Conservation (phyloP, 1,140 invertebrate species). For the Ceratina japonica region DNA sequence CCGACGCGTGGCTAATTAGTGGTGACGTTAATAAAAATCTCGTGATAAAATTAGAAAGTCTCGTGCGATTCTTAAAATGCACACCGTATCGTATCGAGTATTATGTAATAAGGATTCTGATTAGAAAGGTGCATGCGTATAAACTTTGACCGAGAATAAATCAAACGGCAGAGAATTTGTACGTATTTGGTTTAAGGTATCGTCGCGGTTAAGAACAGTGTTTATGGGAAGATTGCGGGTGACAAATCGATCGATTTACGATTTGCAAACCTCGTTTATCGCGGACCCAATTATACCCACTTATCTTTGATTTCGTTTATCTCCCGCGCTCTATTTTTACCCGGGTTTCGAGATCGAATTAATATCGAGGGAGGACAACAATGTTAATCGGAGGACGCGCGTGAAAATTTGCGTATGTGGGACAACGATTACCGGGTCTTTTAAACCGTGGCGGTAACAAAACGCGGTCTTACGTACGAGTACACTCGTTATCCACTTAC, state of each 20-base stretch:
- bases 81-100: too few relatives aligned
- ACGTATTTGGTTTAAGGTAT: slow-evolving; percentile 7
- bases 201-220: not conserved
- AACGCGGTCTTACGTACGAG: slow-evolving; percentile 59
- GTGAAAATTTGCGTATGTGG: slow-evolving; percentile 48
- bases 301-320: not conserved
- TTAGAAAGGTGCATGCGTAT: too few relatives aligned
- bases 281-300: not conserved
- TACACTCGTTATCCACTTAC: slow-evolving; percentile 70
- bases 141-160: not conserved
- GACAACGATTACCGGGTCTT: slow-evolving; percentile 47
- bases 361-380: too few relatives aligned
- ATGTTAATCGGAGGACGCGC: not conserved
- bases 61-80: too few relatives aligned
- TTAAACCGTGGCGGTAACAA: slow-evolving; percentile 50
- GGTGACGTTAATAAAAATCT: too few relatives aligned
- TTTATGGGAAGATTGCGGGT: not conserved
- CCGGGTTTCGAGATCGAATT: too few relatives aligned
- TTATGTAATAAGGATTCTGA: too few relatives aligned
- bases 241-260: slow-evolving; percentile 23
- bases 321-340: too few relatives aligned
- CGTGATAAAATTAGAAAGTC: too few relatives aligned
- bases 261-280: slow-evolving; percentile 12
- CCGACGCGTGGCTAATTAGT: too few relatives aligned
- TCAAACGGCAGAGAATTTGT: not conserved